Evolutionary conservation across 2,888 invertebrate species (phyloP).

Genomic region (Pediacus dermestoides): DNA sequence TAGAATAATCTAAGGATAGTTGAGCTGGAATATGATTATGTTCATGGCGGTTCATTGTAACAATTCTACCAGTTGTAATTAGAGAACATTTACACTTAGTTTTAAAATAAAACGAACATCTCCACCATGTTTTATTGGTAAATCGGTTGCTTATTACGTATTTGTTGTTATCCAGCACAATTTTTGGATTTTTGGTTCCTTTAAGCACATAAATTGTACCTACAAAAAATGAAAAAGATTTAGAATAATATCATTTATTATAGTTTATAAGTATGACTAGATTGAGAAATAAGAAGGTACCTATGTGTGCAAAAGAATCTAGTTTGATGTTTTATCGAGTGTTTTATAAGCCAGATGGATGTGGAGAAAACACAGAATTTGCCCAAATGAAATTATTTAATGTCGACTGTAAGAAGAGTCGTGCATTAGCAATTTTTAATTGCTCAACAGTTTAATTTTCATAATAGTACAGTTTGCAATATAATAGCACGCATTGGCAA

Average conservation of each 20-base stretch:
- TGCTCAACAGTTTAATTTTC: no score
- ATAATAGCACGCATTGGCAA: no score
- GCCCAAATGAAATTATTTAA: no score
- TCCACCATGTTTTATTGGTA: slow-evolving; percentile 29
- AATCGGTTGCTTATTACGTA: slow-evolving; percentile 24
- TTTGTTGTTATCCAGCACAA: slow-evolving; percentile 28
- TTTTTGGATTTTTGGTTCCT: slow-evolving; percentile 31
- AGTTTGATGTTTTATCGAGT: no score
- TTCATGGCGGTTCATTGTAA: slow-evolving; percentile 17
- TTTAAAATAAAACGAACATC: slow-evolving; percentile 26
- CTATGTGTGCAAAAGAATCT: no score
- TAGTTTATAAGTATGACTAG: no score
- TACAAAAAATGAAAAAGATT: slow-evolving; percentile 11
- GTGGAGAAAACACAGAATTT: no score
- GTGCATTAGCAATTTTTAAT: no score
- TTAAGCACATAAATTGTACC: slow-evolving; percentile 29
- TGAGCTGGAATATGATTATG: slow-evolving; percentile 20
- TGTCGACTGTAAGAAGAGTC: no score
- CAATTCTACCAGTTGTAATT: slow-evolving; percentile 24
- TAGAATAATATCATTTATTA: not conserved
- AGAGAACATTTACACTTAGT: slow-evolving; percentile 27
- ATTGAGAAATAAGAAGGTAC: no score
- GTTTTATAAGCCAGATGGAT: no score
- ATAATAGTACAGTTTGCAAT: no score
- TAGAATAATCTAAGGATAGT: slow-evolving; percentile 6